Base-by-base conservation (phyloP, 2,797 vertebrate species). In the Chelonia mydas region DNA sequence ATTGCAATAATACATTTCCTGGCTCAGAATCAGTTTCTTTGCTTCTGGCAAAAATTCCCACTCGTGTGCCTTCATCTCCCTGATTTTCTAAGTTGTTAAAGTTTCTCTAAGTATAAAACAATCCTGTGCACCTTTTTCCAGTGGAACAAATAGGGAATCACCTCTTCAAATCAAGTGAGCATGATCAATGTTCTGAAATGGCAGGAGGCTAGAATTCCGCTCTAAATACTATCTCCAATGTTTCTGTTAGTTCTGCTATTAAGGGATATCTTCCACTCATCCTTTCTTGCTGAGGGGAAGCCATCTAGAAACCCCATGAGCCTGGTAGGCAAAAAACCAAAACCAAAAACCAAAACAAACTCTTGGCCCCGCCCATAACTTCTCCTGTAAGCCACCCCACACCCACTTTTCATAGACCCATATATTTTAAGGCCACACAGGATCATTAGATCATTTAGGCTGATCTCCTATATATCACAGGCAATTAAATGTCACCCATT, bases 131-230 rank as follows among this genome's bases (percentile, higher is more conserved):
- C 61, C n/a, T 68, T 68, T 61, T 11, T 65, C 80, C 7, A 2
- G 2, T 8, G 19, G 17, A 21, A 41, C 2, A 3, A 57, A 11
- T 17, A 54, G 83, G 21, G 9, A 16, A 74, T 57, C 4, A 27
- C 31, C 15, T n/a, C 45, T 33, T 27, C 72, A 59, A 57, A 78
- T 16, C 23, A 28, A 4, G 45, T 17, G 21, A 54, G 49, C 47
- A 27, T 5, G 83, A 74, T 7, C 45, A 2, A 21, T 37, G 81
- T 55, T 49, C 8, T 1, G 0, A 85, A 82, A 1, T 2, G 15
- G 6, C 1, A 5, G 11, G 1, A 0, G 0, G 82, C 5, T 49
- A 80, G 41, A 68, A n/a, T 68, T 68, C 33, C 37, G 61, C 33
- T n/a, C 61, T 21, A n/a, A n/a, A 7, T 65, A 33, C 61, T 7